These are phyloP conservation scores for Megalopta genalis DNA, from an alignment of 1,140 invertebrate genomes.

Conservation along the genomic window DNA sequence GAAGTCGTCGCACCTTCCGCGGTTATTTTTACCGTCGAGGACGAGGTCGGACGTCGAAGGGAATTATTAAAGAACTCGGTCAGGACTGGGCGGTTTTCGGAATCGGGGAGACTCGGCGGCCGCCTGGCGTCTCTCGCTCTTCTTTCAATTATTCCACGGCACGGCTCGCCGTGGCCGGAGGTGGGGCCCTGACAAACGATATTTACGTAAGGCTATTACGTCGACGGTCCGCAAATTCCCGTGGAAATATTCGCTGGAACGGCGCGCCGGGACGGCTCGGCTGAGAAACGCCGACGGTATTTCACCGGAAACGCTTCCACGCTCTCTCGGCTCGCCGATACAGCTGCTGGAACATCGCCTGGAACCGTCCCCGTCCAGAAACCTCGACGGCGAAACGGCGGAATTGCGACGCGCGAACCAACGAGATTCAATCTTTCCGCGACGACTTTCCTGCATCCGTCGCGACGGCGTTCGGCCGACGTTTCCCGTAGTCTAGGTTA, in stretches of 20 bases:
- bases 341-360: too few species aligned
- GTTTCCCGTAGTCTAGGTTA: too few species aligned
- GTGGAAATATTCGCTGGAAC: slow-evolving; percentile 37
- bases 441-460: neutral
- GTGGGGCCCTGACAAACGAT: neutral
- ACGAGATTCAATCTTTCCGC: slow-evolving; percentile 5
- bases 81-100: neutral
- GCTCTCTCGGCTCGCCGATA: neutral
- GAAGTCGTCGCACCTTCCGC: neutral
- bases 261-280: slow-evolving; percentile 7
- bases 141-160: neutral
- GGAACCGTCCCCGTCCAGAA: neutral
- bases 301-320: slow-evolving; percentile 8
- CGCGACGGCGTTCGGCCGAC: neutral
- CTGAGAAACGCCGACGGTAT: slow-evolving; percentile 29
- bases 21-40: neutral
- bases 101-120: neutral
- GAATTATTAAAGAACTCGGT: slow-evolving; percentile 12
- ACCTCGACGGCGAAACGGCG: neutral
- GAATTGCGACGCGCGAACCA: too few species aligned
- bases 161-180: neutral
- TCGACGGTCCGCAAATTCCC: neutral
- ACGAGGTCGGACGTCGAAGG: neutral
- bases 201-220: slow-evolving; percentile 8
- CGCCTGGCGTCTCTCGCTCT: neutral